Conservation (phyloP, 2,113 vertebrate genomes). For the Pangasianodon hypophthalmus region DNA sequence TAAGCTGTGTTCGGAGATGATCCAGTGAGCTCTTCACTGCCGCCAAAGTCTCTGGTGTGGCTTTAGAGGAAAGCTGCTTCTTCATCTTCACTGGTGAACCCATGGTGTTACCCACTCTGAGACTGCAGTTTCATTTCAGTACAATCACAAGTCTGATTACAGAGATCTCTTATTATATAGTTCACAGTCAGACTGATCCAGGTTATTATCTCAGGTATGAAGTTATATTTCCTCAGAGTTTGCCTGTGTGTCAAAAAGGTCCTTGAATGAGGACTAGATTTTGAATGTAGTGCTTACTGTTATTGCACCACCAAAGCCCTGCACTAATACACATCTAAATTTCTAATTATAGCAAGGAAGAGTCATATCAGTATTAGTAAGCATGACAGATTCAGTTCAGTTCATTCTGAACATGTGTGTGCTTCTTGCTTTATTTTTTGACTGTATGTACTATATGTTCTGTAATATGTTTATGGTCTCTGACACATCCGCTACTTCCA, state of each 20-base stretch:
- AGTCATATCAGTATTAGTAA: background rate
- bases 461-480: constrained; percentile 28
- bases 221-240: constrained; percentile 4
- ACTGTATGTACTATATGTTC: background rate
- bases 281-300: background rate
- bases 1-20: constrained; percentile 16
- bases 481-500: constrained; percentile 33
- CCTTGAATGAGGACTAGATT: background rate
- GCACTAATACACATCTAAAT: background rate
- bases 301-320: background rate
- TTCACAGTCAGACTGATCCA: background rate
- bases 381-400: no score
- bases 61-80: constrained; percentile 35
- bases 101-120: background rate
- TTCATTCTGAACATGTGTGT: background rate
- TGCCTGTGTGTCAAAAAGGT: background rate
- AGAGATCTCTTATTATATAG: background rate
- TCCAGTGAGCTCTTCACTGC: constrained; percentile 2
- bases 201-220: background rate
- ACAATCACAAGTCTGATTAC: constrained; percentile 4
- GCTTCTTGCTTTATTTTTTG: background rate
- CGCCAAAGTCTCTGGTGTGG: constrained; percentile 21
- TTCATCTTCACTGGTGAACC: constrained; percentile 33
- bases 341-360: constrained; percentile 13
- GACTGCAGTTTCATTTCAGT: constrained; percentile 7